A percentile compares a stretch with the other conserved stretches of the same genome.
Evolutionary conservation across 2,797 vertebrate species (phyloP).

Genomic region (Aselliscus stoliczkanus): DNA sequence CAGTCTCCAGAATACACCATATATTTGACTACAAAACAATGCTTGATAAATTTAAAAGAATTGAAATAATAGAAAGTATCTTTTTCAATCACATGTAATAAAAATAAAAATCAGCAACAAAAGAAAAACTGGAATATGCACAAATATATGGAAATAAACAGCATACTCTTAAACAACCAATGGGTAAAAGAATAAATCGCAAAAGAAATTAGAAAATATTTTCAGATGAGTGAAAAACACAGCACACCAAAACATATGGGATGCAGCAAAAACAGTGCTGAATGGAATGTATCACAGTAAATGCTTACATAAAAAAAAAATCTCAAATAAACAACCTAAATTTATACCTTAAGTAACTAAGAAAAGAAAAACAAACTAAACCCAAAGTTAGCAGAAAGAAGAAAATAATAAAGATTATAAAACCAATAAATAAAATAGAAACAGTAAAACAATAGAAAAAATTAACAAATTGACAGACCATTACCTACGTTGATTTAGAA

Average conservation of each 20-base stretch:
- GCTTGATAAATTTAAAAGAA: background rate
- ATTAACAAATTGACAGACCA: background rate
- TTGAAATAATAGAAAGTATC: background rate
- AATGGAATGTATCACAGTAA: background rate
- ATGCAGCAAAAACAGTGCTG: background rate
- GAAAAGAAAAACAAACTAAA: no score
- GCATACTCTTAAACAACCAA: background rate
- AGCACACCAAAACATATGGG: background rate
- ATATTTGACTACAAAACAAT: background rate
- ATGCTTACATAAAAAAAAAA: background rate
- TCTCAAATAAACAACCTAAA: no score
- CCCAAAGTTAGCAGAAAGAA: background rate
- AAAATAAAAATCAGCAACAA: background rate
- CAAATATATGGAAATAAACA: background rate
- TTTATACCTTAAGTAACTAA: no score
- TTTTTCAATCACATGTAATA: background rate
- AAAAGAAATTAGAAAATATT: background rate
- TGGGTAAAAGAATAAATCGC: background rate
- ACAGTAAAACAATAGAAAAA: background rate
- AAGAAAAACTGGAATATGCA: background rate
- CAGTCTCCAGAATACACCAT: background rate
- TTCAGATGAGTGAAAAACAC: background rate
- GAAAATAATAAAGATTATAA: background rate
- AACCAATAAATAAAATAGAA: background rate
- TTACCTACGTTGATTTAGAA: background rate